Conservation (phyloP, 1,140 invertebrate species). For the Trichomalopsis sarcophagae region DNA sequence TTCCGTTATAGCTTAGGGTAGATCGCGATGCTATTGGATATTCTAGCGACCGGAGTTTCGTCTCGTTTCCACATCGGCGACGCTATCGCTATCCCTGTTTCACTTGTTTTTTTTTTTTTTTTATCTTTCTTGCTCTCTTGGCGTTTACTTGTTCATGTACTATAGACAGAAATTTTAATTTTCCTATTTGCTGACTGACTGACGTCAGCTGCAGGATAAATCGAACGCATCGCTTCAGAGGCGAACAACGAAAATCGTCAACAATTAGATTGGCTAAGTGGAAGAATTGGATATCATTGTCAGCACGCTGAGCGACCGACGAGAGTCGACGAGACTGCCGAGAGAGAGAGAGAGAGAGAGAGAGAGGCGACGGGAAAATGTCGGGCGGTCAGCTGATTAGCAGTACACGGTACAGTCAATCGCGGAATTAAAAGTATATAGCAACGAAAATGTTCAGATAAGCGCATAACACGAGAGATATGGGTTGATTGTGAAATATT, state of each 20-base stretch:
- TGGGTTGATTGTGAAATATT: slow-evolving; percentile 34
- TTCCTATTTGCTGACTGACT: background rate
- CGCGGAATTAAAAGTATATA: background rate
- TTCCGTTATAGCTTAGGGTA: background rate
- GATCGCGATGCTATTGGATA: background rate
- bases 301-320: background rate
- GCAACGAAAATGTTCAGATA: slow-evolving; percentile 29
- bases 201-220: background rate
- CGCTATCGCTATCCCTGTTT: background rate
- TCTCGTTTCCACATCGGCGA: slow-evolving; percentile 28
- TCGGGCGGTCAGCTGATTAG: slow-evolving; percentile 29
- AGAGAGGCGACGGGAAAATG: background rate
- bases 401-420: background rate
- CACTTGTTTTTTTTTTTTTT: background rate
- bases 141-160: background rate
- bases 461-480: background rate
- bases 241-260: background rate
- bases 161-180: slow-evolving; percentile 1
- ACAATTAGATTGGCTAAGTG: background rate
- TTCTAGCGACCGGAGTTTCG: background rate
- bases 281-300: slow-evolving; percentile 7
- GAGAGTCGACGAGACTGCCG: too few relatives aligned
- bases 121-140: background rate
- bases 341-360: too few relatives aligned
- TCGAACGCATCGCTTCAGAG: background rate